Percentiles rank a stretch among this genome's conserved stretches.
phyloP scores from a whole-genome alignment of 1,140 invertebrate genomes.

The Zaprionus lachaisei region DNA sequence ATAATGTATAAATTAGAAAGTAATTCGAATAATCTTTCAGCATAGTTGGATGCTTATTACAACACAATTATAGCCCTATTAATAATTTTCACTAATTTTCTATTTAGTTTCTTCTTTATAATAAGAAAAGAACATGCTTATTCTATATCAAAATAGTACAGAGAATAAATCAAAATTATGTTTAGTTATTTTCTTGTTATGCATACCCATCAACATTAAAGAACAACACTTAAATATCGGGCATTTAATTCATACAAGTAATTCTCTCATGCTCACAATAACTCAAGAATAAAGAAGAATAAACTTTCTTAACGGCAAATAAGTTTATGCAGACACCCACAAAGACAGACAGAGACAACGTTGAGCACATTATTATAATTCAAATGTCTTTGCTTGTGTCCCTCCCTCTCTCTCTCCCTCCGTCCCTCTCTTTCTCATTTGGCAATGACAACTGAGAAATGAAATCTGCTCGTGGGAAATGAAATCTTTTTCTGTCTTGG shows the following conservation, averaged over 20 bases:
- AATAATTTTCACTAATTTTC: too few species aligned
- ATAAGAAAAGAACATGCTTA: too few species aligned
- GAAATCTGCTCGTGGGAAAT: constrained; percentile 1
- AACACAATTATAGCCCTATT: too few species aligned
- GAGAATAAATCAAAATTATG: too few species aligned
- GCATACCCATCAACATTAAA: not conserved
- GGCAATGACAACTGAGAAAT: constrained; percentile 2
- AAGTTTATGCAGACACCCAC: not conserved
- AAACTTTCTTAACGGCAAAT: not conserved
- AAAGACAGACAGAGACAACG: not conserved
- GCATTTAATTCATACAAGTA: not conserved
- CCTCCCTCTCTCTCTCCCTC: not conserved
- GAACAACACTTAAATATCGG: not conserved
- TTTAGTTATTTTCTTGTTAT: too few species aligned
- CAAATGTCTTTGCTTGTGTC: not conserved
- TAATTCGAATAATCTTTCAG: too few species aligned
- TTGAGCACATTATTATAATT: constrained; percentile 5
- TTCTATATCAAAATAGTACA: too few species aligned
- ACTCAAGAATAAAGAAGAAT: not conserved
- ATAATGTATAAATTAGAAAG: too few species aligned
- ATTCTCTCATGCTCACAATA: not conserved
- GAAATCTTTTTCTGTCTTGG: not conserved
- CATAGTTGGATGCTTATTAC: too few species aligned
- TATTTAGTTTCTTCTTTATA: too few species aligned
- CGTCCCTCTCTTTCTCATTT: not conserved